phyloP scores from a whole-genome alignment of 2,113 vertebrate species.

The Regulus satrapa region DNA sequence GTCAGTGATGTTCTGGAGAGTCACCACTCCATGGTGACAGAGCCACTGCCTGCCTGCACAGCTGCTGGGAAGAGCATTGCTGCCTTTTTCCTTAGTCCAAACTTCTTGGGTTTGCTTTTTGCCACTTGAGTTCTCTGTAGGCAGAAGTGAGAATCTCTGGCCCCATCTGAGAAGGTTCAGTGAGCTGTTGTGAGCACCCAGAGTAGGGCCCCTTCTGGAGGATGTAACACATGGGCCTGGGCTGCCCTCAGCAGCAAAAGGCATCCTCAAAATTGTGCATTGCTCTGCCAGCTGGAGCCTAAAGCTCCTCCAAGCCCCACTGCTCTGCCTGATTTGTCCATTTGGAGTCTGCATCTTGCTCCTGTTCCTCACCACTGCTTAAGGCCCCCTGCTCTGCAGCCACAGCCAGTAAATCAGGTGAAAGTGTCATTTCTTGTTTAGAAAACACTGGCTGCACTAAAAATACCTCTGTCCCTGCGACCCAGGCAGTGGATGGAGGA shows the following conservation, averaged over 20 bases:
- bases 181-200: neutral
- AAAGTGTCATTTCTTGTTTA: neutral
- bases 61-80: neutral
- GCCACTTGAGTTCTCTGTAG: neutral
- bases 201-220: neutral
- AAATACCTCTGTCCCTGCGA: neutral
- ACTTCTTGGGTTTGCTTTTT: neutral
- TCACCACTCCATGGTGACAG: accelerated
- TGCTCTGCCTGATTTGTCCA: neutral
- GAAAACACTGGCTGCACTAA: neutral
- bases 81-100: neutral
- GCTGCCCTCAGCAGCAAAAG: neutral
- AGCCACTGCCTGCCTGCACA: neutral
- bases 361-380: neutral
- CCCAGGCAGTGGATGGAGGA: neutral
- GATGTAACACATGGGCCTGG: neutral
- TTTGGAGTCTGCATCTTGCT: accelerated
- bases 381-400: neutral
- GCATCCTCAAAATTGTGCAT: neutral
- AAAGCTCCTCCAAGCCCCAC: neutral
- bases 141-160: neutral
- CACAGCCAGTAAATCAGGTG: neutral
- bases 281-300: neutral
- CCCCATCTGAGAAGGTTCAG: accelerated
- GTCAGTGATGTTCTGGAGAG: accelerated